Evolutionary conservation across 35 echinoderm and acorn worm genomes (phyloP).

Genomic region (Lytechinus variegatus): DNA sequence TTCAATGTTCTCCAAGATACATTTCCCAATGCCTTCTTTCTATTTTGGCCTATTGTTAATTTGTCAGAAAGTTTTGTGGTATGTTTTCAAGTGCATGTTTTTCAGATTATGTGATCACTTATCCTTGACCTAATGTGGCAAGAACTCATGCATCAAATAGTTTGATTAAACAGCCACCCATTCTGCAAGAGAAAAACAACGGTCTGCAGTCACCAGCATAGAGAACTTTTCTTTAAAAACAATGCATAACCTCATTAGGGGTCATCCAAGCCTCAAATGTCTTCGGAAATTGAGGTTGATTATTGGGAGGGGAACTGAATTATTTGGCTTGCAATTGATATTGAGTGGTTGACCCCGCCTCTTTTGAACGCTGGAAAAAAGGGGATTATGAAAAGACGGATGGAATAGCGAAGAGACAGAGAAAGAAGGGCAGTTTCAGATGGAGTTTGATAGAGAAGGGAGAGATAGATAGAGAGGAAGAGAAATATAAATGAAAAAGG

Average conservation of each 20-base stretch:
- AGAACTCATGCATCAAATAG: background rate
- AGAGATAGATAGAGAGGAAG: background rate
- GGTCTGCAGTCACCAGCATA: background rate
- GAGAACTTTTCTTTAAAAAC: background rate
- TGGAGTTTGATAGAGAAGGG: background rate
- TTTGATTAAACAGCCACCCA: background rate
- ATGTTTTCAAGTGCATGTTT: background rate
- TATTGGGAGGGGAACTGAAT: background rate
- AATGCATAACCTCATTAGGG: background rate
- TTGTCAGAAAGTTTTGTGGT: background rate
- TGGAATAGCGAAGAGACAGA: background rate
- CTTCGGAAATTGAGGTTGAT: background rate
- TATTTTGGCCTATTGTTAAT: background rate
- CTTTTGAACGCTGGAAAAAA: background rate
- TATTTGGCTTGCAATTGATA: constrained; percentile 5
- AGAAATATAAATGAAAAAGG: background rate
- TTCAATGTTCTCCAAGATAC: background rate
- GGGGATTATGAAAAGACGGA: background rate
- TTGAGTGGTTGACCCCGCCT: background rate
- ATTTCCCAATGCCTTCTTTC: background rate
- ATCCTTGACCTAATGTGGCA: background rate
- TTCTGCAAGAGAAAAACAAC: background rate
- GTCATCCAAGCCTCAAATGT: constrained; percentile 1
- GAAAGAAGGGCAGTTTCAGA: background rate
- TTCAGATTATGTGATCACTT: background rate